Evolutionary conservation across 2,113 vertebrate species (phyloP), one percentile per base, ranked within the genome.

Genomic region (Arenaria interpres): DNA sequence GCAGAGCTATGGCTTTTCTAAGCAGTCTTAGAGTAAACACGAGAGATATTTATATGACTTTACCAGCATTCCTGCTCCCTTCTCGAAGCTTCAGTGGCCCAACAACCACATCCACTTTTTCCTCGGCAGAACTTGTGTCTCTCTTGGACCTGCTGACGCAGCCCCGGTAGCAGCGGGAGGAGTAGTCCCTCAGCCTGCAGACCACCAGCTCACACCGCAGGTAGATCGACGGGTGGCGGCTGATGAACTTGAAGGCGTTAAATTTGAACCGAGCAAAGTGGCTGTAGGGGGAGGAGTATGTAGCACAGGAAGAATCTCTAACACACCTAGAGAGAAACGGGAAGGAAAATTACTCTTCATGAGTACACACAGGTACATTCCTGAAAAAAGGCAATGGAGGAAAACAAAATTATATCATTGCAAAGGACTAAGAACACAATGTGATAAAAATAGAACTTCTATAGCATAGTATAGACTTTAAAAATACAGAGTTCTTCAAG

Each of bases 161-260:
- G 88, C 98, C 98, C 14, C 0, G 41, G 95, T 90, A 74, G 95
- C 98, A 98, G 77, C 54, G 97, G 69, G 98, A 98, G 48, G 94
- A 91, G 24, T 3, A 63, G 76, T 98, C 98, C 0, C 79, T 16
- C 0, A 89, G 87, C 64, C 90, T 75, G 94, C 98, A 98, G 75
- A 98, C 98, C 41, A 92, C 83, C 96, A 98, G 80, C 85, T 97
- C 94, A 12, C 98, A 98, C 67, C 12, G 90, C 72, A 98, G 95
- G 96, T 98, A 98, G 72, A 98, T 98, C 0, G 63, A 79, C 0
- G 95, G 18, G 27, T 97, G 93, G 75, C 12, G 91, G 46, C 83
- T 67, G 15, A 98, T 93, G 96, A 98, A 98, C 94, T 96, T 82
- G 14, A 98, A 98, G 91, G 98, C 96, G 0, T 60, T 97, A 7